Evolutionary conservation across 2,888 invertebrate genomes (phyloP).

Genomic region (Coelinius sp.): DNA sequence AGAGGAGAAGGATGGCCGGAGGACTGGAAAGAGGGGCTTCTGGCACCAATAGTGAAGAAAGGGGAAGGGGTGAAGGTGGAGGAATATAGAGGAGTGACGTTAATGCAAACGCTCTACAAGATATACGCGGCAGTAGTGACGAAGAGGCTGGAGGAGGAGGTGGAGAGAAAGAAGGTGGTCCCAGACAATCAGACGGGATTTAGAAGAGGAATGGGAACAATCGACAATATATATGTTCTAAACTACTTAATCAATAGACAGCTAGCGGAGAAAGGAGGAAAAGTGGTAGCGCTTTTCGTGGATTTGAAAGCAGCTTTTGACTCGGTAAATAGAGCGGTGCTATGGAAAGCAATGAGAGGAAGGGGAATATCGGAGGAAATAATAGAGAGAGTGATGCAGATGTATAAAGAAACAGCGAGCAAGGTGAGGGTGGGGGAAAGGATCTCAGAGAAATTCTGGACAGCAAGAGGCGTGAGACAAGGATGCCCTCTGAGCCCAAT

Average conservation of each 20-base stretch:
- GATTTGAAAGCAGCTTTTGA: no score
- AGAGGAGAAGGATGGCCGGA: conserved; percentile 29
- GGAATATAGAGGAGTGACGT: conserved; percentile 6
- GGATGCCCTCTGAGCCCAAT: conserved; percentile 36
- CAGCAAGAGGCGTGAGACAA: conserved; percentile 33
- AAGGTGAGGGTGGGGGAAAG: no score
- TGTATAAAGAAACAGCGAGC: no score
- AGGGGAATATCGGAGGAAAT: no score
- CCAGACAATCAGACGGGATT: no score
- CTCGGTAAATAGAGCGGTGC: no score
- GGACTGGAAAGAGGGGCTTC: conserved; percentile 21
- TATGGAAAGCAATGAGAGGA: no score
- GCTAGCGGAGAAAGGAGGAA: conserved; percentile 13
- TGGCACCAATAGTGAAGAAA: no score
- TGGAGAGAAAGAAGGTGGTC: conserved; percentile 10
- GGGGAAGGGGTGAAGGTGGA: not conserved
- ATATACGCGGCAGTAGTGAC: not conserved
- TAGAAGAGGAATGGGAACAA: conserved; percentile 18
- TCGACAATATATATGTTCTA: conserved; percentile 32
- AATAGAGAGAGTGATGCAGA: no score
- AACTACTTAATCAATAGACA: conserved; percentile 21
- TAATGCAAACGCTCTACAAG: not conserved
- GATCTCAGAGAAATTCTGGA: conserved; percentile 23
- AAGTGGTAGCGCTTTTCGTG: conserved; percentile 12
- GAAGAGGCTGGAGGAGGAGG: conserved; percentile 10